phyloP scores from a whole-genome alignment of 2,888 invertebrate species.

The Perdita meconis region DNA sequence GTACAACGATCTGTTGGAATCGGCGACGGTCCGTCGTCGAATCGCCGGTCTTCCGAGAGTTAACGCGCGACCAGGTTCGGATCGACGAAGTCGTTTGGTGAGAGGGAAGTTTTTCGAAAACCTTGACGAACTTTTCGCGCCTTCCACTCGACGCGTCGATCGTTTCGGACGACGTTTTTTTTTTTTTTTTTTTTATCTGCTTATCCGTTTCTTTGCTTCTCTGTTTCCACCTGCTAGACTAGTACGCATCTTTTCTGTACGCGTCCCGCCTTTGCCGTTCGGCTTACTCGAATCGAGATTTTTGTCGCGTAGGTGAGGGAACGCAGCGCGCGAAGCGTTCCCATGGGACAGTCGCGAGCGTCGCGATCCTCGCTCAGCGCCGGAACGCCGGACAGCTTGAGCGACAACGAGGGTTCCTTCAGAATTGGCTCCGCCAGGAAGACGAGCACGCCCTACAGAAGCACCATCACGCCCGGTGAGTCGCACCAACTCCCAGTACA shows the following conservation, averaged over 20 bases:
- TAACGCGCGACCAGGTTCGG: no score
- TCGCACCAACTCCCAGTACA: no score
- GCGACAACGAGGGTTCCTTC: slow-evolving; percentile 93
- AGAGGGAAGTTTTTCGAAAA: no score
- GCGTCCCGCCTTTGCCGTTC: neutral
- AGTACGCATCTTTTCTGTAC: slow-evolving; percentile 17
- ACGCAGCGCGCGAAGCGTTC: slow-evolving; percentile 95
- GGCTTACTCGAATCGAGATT: slow-evolving; percentile 10
- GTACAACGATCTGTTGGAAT: no score
- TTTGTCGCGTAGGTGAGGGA: slow-evolving; percentile 91
- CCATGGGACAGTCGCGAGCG: slow-evolving; percentile 91
- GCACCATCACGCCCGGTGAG: slow-evolving; percentile 89
- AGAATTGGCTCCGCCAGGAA: slow-evolving; percentile 88
- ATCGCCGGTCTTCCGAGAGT: no score
- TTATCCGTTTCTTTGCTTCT: slow-evolving; percentile 33
- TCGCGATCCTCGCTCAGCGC: slow-evolving; percentile 92
- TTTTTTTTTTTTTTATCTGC: no score
- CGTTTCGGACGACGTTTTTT: slow-evolving; percentile 21
- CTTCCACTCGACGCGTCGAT: slow-evolving; percentile 17
- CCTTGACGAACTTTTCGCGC: no score
- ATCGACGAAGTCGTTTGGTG: no score
- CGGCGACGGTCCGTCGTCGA: no score
- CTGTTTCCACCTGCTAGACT: slow-evolving; percentile 27
- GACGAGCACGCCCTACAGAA: slow-evolving; percentile 87
- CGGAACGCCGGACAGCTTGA: slow-evolving; percentile 95